Base-by-base conservation (phyloP, 2,888 invertebrate genomes). In the Labia minor region DNA sequence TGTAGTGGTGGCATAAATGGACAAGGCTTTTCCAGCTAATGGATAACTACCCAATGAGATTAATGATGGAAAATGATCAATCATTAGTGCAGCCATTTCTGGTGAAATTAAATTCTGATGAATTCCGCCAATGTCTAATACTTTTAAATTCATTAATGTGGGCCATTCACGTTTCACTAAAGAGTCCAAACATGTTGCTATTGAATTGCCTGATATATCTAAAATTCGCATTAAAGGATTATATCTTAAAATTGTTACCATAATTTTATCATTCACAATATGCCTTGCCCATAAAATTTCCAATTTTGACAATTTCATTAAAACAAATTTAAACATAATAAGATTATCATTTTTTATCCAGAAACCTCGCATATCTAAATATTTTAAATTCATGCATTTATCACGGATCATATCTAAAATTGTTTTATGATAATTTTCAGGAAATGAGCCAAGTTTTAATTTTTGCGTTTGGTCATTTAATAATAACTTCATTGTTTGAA, bases 251-350 rank as follows among this genome's bases (percentile, higher is more conserved):
- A 49, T 49, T 11, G 49, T 49, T 49, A 14, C 14, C 49, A 49
- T 49, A 10, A 49, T 49, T 49, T 49, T 49, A 49, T 49, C 49
- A 49, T 49, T 49, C 14, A 49, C 49, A 49, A 49, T 49, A 49
- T 49, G 49, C 16, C 49, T 49, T 49, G 49, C 49, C 49, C 49
- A 49, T n/a, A 49, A 16, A 11, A 49, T 14, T 49, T 16, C 14
- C 16, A 49, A 49, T 16, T 49, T 4, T 49, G 49, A 49, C 14
- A 49, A 49, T 49, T 49, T 49, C 49, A 49, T 49, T 49, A 49
- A 49, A 16, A 49, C 16, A 49, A 49, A 49, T 49, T 49, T 49
- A 49, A 49, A 49, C n/a, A 49, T 8, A 4, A n/a, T 4, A 14
- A 49, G 4, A 49, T 49, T 49, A 8, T 49, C 49, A 49, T 49